A percentile compares a stretch with the other conserved stretches of the same genome.
phyloP scores from a whole-genome alignment of 2,888 invertebrate species.

The Mycogona germanica region DNA sequence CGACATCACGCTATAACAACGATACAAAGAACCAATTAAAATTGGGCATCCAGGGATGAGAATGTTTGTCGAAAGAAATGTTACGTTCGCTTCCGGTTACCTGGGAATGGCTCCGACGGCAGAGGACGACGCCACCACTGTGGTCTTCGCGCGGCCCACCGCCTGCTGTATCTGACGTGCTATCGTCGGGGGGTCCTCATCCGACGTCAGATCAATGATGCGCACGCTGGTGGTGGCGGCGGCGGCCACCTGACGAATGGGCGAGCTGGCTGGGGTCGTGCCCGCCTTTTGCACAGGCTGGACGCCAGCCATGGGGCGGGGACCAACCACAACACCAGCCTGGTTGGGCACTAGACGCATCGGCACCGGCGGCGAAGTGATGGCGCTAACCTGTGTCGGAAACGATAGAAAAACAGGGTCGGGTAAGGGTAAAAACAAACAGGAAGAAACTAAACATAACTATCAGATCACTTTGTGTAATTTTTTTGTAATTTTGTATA shows the following conservation, averaged over 20 bases:
- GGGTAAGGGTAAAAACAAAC: too few relatives aligned
- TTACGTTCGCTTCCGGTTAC: not conserved
- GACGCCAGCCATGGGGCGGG: not conserved
- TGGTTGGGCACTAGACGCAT: constrained; percentile 15
- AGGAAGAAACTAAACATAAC: too few relatives aligned
- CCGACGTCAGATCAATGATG: constrained; percentile 11
- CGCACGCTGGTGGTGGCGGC: constrained; percentile 1
- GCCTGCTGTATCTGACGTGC: not conserved
- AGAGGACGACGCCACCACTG: not conserved
- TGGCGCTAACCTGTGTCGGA: not conserved
- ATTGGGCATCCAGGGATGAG: not conserved
- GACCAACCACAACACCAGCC: not conserved
- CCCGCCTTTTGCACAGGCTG: not conserved
- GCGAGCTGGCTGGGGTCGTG: not conserved
- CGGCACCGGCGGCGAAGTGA: constrained; percentile 4
- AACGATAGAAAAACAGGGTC: not conserved
- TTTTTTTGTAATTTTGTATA: too few relatives aligned
- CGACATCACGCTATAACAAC: not conserved
- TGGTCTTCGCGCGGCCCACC: too few relatives aligned
- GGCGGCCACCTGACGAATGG: constrained; percentile 1
- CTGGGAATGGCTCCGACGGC: constrained; percentile 1
- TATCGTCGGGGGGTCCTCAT: constrained; percentile 3
- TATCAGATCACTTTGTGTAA: too few relatives aligned
- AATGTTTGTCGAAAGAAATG: not conserved
- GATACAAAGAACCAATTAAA: not conserved